phyloP scores from a whole-genome alignment of 2,888 invertebrate genomes.

The Biston stratarius region DNA sequence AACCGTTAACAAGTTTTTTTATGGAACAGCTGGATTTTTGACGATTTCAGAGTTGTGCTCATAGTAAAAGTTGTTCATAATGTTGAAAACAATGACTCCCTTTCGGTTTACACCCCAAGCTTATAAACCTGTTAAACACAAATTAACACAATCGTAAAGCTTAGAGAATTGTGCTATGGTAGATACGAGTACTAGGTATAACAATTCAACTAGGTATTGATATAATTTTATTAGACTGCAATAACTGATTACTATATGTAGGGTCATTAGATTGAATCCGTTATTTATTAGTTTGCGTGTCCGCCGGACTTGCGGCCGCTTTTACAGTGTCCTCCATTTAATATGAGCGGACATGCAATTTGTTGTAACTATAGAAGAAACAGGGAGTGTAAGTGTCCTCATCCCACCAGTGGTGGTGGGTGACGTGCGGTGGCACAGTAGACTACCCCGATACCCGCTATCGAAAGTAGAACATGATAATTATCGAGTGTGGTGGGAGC shows the following conservation, averaged over 20 bases:
- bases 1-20: too few relatives aligned
- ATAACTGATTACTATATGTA: constrained; percentile 55
- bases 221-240: constrained; percentile 54
- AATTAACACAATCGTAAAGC: background rate
- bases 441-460: constrained; percentile 74
- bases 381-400: constrained; percentile 80
- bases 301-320: constrained; percentile 68
- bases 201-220: constrained; percentile 32
- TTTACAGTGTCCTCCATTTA: constrained; percentile 78
- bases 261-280: constrained; percentile 66
- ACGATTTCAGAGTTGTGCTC: too few relatives aligned
- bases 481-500: constrained; percentile 68
- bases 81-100: too few relatives aligned
- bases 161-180: background rate
- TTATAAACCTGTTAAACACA: too few relatives aligned
- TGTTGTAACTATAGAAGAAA: constrained; percentile 65
- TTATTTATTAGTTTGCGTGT: constrained; percentile 76
- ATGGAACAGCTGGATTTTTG: too few relatives aligned
- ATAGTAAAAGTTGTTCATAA: too few relatives aligned
- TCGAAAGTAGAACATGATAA: constrained; percentile 82
- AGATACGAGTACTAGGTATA: background rate
- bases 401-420: constrained; percentile 64
- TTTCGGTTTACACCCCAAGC: too few relatives aligned
- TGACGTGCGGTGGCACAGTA: constrained; percentile 51
- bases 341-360: constrained; percentile 78